A percentile compares a stretch with the other conserved stretches of the same genome.
Conservation (phyloP, 1,140 invertebrate genomes). For the Brachystomella parvula region DNA sequence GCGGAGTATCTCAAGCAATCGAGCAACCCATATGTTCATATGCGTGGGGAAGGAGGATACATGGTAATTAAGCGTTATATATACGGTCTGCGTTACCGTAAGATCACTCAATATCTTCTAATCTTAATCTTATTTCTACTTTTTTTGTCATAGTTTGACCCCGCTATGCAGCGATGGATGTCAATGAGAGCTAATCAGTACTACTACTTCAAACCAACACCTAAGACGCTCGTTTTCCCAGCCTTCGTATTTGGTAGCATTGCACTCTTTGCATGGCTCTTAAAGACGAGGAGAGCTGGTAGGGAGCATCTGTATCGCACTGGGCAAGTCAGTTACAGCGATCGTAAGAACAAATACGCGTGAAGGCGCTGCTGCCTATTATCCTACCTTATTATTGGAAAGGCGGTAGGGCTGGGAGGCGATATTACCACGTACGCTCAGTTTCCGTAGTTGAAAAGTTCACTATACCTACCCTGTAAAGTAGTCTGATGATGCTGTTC, state of each 20-base stretch:
- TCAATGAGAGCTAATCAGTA: slow-evolving; percentile 56
- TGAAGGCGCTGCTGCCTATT: too few species aligned
- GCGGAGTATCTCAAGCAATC: slow-evolving; percentile 60
- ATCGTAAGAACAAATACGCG: slow-evolving; percentile 55
- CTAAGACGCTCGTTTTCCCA: slow-evolving; percentile 49
- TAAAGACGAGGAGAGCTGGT: slow-evolving; percentile 46
- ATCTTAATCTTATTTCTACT: too few species aligned
- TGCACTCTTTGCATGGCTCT: slow-evolving; percentile 46
- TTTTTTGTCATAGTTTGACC: slow-evolving; percentile 62
- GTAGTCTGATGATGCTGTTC: too few species aligned
- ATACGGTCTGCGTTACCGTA: too few species aligned
- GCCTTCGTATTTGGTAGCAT: slow-evolving; percentile 53
- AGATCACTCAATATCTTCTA: too few species aligned
- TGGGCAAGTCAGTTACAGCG: slow-evolving; percentile 63
- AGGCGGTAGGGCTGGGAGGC: too few species aligned
- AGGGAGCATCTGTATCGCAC: slow-evolving; percentile 53
- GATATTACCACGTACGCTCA: too few species aligned
- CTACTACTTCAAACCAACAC: slow-evolving; percentile 59
- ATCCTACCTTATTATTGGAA: too few species aligned
- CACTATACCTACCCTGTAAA: too few species aligned
- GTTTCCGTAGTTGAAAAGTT: too few species aligned
- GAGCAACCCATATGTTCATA: slow-evolving; percentile 55
- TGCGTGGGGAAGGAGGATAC: slow-evolving; percentile 49
- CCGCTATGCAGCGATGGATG: slow-evolving; percentile 58
- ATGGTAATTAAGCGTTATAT: slow-evolving; percentile 48